Base-by-base conservation (phyloP, 2,888 invertebrate species). In the Phalera bucephala region DNA sequence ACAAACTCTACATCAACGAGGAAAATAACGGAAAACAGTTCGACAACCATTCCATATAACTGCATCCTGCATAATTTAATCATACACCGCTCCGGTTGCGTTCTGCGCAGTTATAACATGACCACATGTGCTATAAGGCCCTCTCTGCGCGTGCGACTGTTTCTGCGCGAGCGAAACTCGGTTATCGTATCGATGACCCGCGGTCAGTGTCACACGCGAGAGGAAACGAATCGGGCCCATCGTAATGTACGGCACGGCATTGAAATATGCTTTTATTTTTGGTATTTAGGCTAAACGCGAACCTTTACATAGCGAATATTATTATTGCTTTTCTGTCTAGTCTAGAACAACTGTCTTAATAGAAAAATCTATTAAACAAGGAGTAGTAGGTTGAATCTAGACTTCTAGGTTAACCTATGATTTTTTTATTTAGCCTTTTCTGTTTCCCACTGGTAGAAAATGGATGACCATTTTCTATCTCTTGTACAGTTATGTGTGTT, bases 101-200 rank as follows among this genome's bases (percentile, higher is more conserved):
- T 22, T 33, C 9, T 44, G 21, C 35, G 36, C 42, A 43, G 31
- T 50, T 36, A 2, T 23, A 23, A 11, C 11, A 23, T 11, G 10
- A 6, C 23, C 23, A 5, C 23, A 9, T n/a, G n/a, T n/a, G n/a
- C n/a, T n/a, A n/a, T n/a, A n/a, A n/a, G n/a, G n/a, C 3, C 5
- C 5, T 17, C 3, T 17, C 0, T 15, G 29, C n/a, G 6, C 10
- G 14, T 15, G 17, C 10, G 17, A 9, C 8, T 2, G 29, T 19
- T 23, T 28, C 28, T 43, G 44, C 42, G 41, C 52, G 42, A 33
- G 58, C 51, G 60, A 72, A 77, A 72, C 71, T 76, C 69, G 72
- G 77, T 74, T 77, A 80, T 79, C 77, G 64, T 70, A 60, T 58
- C 64, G 64, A 49, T 75, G 75, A 80, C 79, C 78, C 51, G 58